Conservation (phyloP, 2,797 vertebrate species). For the Chaenodraco wilsoni region DNA sequence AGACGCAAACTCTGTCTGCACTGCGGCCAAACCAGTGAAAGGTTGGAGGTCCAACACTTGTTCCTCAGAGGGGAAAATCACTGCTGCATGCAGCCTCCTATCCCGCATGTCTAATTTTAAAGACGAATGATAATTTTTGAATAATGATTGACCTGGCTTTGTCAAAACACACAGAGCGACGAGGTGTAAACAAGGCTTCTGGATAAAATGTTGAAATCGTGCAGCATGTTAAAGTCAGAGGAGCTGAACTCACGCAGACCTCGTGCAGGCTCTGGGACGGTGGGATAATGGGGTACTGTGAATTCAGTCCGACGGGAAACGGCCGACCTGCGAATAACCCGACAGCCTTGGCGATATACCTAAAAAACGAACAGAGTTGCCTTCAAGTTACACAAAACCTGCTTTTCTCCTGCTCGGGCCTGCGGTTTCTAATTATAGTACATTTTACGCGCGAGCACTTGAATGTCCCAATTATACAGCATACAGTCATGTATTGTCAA, state of each 20-base stretch:
- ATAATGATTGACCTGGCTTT: constrained; percentile 33
- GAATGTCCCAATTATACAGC: constrained; percentile 77
- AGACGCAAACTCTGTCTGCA: constrained; percentile 76
- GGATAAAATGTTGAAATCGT: constrained; percentile 23
- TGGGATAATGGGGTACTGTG: constrained; percentile 77
- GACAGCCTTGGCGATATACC: constrained; percentile 79
- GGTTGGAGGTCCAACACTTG: constrained; percentile 81
- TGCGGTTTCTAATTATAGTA: constrained; percentile 84
- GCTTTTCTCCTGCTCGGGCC: constrained; percentile 73
- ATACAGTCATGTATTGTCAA: constrained; percentile 79
- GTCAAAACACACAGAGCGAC: constrained; percentile 40
- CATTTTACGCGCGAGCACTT: constrained; percentile 73
- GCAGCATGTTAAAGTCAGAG: constrained; percentile 22
- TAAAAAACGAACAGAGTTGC: constrained; percentile 83
- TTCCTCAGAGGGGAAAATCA: constrained; percentile 70
- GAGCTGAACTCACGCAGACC: constrained; percentile 15
- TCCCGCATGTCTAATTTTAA: constrained; percentile 49
- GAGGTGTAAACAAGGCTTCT: constrained; percentile 49
- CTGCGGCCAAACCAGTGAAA: constrained; percentile 75
- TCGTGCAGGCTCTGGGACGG: background rate
- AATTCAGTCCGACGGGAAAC: constrained; percentile 70
- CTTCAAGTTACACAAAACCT: constrained; percentile 80
- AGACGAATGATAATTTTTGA: constrained; percentile 59
- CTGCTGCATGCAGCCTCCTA: constrained; percentile 56
- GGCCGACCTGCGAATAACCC: constrained; percentile 86